These are phyloP conservation scores for Spilarctia lutea DNA, from an alignment of 2,888 invertebrate species.

Conservation along the genomic window DNA sequence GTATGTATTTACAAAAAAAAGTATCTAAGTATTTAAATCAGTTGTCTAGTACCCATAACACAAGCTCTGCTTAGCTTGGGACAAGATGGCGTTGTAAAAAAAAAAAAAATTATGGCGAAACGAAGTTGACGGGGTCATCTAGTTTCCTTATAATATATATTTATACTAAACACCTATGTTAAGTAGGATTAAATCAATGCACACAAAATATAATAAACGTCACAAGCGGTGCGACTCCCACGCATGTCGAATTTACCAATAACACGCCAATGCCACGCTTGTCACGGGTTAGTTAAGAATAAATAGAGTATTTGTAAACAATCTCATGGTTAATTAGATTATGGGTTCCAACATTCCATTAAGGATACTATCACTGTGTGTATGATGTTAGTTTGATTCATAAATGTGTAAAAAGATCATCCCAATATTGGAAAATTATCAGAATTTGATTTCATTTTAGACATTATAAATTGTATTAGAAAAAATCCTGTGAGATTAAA, in stretches of 20 bases:
- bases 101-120: no score
- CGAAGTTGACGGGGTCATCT: no score
- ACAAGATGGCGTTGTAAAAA: no score
- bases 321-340: slow-evolving; percentile 8
- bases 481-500: no score
- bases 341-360: background rate
- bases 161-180: slow-evolving; percentile 4
- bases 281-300: slow-evolving; percentile 30
- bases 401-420: background rate
- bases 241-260: slow-evolving; percentile 66
- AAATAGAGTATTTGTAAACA: slow-evolving; percentile 12
- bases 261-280: slow-evolving; percentile 58
- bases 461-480: no score
- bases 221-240: slow-evolving; percentile 49
- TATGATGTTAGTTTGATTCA: background rate
- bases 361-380: background rate
- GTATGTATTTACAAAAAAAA: no score
- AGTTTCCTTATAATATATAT: background rate
- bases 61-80: no score
- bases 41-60: no score
- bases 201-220: slow-evolving; percentile 30
- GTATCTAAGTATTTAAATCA: no score
- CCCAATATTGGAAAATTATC: no score
- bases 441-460: no score
- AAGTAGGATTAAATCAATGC: slow-evolving; percentile 40